These are phyloP conservation scores for Chydorus sphaericus DNA, from an alignment of 2,888 invertebrate species.

Conservation along the genomic window DNA sequence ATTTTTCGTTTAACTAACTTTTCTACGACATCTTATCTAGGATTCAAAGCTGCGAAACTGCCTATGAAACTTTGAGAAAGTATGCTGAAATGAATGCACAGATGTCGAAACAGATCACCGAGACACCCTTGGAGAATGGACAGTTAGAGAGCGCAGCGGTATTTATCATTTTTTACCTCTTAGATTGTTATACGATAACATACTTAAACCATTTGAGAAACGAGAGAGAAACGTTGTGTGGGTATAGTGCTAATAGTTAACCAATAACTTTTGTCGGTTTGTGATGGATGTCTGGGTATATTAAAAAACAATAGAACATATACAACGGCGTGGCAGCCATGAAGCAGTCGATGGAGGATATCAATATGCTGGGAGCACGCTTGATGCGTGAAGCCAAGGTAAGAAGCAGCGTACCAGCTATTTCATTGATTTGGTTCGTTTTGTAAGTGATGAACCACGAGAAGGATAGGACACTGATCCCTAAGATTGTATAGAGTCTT, in stretches of 20 bases:
- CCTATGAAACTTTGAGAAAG: conserved; percentile 76
- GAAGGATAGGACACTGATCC: too few species aligned
- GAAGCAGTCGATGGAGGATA: conserved; percentile 84
- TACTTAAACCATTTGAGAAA: too few species aligned
- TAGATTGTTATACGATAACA: too few species aligned
- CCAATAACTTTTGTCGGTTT: too few species aligned
- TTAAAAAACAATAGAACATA: conserved; percentile 46
- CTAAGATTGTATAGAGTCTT: too few species aligned
- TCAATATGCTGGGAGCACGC: conserved; percentile 86
- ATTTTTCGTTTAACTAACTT: background rate
- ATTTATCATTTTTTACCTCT: conserved; percentile 21
- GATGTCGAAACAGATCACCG: conserved; percentile 72
- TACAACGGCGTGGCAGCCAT: conserved; percentile 85
- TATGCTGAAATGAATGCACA: conserved; percentile 78
- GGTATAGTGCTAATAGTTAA: background rate
- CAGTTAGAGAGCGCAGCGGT: conserved; percentile 68
- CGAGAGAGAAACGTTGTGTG: too few species aligned
- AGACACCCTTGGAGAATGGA: conserved; percentile 39
- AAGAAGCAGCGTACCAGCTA: too few species aligned
- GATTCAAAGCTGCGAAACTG: conserved; percentile 75
- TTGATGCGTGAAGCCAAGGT: conserved; percentile 97
- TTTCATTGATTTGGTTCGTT: too few species aligned
- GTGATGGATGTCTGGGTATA: too few species aligned
- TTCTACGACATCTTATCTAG: conserved; percentile 31
- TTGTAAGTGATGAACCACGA: too few species aligned